These are phyloP conservation scores for Crioceris asparagi DNA, from an alignment of 2,888 invertebrate genomes.

Conservation along the genomic window DNA sequence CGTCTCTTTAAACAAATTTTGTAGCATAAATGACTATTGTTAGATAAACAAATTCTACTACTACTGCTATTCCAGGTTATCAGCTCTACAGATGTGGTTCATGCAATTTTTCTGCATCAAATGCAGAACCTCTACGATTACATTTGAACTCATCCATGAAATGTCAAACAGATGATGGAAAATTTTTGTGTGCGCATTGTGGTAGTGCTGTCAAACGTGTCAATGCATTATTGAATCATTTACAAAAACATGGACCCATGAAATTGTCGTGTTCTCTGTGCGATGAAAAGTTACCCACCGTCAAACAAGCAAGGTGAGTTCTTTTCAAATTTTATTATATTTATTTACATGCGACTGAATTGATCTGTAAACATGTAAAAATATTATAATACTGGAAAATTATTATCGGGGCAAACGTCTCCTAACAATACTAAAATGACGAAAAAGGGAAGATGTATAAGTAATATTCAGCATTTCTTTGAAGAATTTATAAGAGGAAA, in stretches of 20 bases:
- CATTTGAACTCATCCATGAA: conserved; percentile 31
- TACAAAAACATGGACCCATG: conserved; percentile 48
- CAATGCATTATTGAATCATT: conserved; percentile 44
- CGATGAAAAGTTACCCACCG: conserved; percentile 31
- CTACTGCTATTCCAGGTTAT: conserved; percentile 29
- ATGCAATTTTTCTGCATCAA: conserved; percentile 36
- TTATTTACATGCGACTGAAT: no score
- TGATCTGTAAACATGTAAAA: no score
- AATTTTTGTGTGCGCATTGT: conserved; percentile 44
- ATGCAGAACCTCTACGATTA: conserved; percentile 31
- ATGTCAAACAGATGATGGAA: conserved; percentile 19
- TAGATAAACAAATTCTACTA: no score
- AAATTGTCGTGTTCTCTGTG: conserved; percentile 52
- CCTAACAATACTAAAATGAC: no score
- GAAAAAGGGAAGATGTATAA: no score
- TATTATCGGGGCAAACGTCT: no score
- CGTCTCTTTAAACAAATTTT: no score
- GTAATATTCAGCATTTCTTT: no score
- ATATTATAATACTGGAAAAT: no score
- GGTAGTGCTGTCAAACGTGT: conserved; percentile 37
- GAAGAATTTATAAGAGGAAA: no score
- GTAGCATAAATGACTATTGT: no score
- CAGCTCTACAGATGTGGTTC: conserved; percentile 44
- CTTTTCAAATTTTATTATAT: no score
- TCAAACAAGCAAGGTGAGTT: conserved; percentile 26